Evolutionary conservation across 2,888 invertebrate genomes (phyloP).

Genomic region (Diaprepes abbreviatus): DNA sequence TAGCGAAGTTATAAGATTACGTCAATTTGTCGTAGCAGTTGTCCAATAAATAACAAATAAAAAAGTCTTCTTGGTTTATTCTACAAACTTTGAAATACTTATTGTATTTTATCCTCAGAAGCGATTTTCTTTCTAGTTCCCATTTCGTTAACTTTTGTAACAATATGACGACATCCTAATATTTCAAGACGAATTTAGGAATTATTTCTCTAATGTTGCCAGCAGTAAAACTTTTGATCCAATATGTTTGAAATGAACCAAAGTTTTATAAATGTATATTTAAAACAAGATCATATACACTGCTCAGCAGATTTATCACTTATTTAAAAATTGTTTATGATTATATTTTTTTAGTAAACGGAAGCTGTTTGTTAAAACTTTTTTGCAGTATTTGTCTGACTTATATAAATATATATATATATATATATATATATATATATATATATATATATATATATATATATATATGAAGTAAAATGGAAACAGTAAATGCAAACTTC

Average conservation of each 20-base stretch:
- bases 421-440: too few species aligned
- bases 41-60: constrained; percentile 24
- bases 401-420: too few species aligned
- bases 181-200: constrained; percentile 28
- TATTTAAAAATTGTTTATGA: too few species aligned
- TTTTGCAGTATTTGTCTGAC: too few species aligned
- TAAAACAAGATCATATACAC: not conserved
- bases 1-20: constrained; percentile 6
- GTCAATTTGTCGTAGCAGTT: constrained; percentile 14
- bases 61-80: constrained; percentile 9
- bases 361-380: too few species aligned
- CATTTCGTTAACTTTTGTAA: constrained; percentile 20
- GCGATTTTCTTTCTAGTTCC: constrained; percentile 19
- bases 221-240: constrained; percentile 1
- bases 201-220: constrained; percentile 20
- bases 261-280: not conserved
- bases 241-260: not conserved
- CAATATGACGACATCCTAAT: constrained; percentile 35
- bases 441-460: too few species aligned
- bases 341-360: too few species aligned
- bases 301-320: too few species aligned
- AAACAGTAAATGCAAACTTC: too few species aligned
- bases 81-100: constrained; percentile 29
- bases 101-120: constrained; percentile 24
- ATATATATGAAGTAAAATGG: too few species aligned